Conservation (phyloP, 2,113 vertebrate species). For the Bettongia penicillata region DNA sequence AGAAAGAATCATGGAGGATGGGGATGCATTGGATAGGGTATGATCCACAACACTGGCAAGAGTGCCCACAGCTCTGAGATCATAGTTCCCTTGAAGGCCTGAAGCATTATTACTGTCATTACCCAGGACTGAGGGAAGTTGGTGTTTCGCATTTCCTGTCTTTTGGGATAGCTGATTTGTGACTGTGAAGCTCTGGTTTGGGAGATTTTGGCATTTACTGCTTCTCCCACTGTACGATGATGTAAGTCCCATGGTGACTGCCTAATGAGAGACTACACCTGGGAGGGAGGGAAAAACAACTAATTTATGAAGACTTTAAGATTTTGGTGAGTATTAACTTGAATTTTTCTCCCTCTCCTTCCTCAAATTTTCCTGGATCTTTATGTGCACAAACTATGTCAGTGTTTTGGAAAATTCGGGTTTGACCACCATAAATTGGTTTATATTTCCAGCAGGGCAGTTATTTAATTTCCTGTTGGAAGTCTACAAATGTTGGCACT, state of each 20-base stretch:
- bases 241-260: conserved; percentile 28
- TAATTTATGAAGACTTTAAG: conserved; percentile 54
- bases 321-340: conserved; percentile 66
- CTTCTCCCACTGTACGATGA: conserved; percentile 58
- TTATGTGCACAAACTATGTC: conserved; percentile 74
- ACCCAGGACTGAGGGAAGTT: conserved; percentile 49
- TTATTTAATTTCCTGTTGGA: conserved; percentile 94
- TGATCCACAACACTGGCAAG: neutral
- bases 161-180: conserved; percentile 55
- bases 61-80: neutral
- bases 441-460: conserved; percentile 91
- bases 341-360: conserved; percentile 61
- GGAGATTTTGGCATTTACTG: conserved; percentile 45
- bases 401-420: conserved; percentile 87
- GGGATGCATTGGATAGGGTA: neutral
- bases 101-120: neutral
- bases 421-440: conserved; percentile 89
- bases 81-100: neutral
- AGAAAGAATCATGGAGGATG: neutral
- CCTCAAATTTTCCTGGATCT: conserved; percentile 62
- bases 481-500: conserved; percentile 90
- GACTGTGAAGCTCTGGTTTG: conserved; percentile 27
- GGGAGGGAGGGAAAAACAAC: neutral
- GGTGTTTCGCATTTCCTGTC: conserved; percentile 65
- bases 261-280: conserved; percentile 7